These are phyloP conservation scores for western clawed frog (Xenopus tropicalis) DNA, from an alignment of 2,113 vertebrate species.

Conservation along the genomic window DNA sequence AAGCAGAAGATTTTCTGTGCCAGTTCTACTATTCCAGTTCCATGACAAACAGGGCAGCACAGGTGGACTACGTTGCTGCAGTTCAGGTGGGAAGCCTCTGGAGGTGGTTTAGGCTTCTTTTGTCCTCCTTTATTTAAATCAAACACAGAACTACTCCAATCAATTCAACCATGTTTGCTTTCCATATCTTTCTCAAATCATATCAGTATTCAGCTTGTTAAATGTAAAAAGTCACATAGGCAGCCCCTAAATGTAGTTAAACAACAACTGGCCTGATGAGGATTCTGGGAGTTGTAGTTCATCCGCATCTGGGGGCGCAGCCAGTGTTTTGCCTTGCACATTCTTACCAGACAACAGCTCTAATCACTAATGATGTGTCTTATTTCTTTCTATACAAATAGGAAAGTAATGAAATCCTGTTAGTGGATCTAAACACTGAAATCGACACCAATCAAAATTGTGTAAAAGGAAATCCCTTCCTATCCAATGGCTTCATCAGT, in stretches of 20 bases:
- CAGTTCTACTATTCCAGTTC: no score
- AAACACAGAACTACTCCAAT: not conserved
- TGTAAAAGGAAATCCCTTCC: conserved; percentile 80
- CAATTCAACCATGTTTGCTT: not conserved
- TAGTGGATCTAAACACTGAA: conserved; percentile 94
- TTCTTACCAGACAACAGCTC: not conserved
- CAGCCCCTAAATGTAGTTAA: not conserved
- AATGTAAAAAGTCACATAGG: not conserved
- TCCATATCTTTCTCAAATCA: not conserved
- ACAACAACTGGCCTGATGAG: no score
- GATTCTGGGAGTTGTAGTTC: no score
- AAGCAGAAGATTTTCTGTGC: no score
- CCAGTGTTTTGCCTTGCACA: not conserved
- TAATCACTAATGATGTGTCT: conserved; percentile 43
- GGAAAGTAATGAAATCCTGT: conserved; percentile 88
- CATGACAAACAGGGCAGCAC: no score
- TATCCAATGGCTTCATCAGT: conserved; percentile 66
- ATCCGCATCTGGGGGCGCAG: no score
- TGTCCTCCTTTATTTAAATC: not conserved
- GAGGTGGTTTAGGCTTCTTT: no score
- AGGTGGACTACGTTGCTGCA: no score
- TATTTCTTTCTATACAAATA: conserved; percentile 74
- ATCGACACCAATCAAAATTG: conserved; percentile 88
- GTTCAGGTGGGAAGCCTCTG: no score
- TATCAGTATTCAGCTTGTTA: not conserved